Evolutionary conservation across 2,113 vertebrate species (phyloP).

Genomic region (Lepus timidus): DNA sequence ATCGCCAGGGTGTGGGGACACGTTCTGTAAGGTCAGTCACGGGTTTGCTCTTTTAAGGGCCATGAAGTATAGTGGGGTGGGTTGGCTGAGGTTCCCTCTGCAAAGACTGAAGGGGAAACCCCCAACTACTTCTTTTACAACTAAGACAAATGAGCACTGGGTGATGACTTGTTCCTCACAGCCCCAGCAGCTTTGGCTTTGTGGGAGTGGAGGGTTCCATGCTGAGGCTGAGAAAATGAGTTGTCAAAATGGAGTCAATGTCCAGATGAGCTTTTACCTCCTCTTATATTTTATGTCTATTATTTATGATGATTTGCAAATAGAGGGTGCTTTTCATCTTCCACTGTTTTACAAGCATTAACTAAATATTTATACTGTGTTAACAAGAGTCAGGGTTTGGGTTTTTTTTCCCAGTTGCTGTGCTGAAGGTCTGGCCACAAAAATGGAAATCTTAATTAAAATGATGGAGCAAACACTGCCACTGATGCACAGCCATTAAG

Average conservation of each 20-base stretch:
- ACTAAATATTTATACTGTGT: constrained; percentile 67
- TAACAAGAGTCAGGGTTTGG: constrained; percentile 1
- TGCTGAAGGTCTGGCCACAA: constrained; percentile 42
- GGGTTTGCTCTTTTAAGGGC: constrained; percentile 44
- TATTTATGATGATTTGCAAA: constrained; percentile 65
- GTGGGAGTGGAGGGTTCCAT: constrained; percentile 34
- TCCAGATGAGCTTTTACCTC: constrained; percentile 14
- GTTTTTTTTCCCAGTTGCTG: not conserved
- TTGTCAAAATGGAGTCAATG: constrained; percentile 46
- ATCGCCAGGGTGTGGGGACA: not conserved
- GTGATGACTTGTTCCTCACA: constrained; percentile 48
- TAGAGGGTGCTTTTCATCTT: constrained; percentile 37
- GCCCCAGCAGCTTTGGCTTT: constrained; percentile 62
- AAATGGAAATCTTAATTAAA: constrained; percentile 67
- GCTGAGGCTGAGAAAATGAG: not conserved
- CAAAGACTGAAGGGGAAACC: not conserved
- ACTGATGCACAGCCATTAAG: not conserved
- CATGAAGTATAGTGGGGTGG: constrained; percentile 41
- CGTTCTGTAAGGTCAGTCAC: constrained; percentile 48
- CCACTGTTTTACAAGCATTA: constrained; percentile 51
- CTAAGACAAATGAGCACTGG: constrained; percentile 45
- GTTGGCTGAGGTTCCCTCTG: constrained; percentile 64
- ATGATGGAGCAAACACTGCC: not conserved
- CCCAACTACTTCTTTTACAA: constrained; percentile 1
- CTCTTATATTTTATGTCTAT: constrained; percentile 59